Conservation (phyloP, 1,140 invertebrate species). For the Drosophila obscura region DNA sequence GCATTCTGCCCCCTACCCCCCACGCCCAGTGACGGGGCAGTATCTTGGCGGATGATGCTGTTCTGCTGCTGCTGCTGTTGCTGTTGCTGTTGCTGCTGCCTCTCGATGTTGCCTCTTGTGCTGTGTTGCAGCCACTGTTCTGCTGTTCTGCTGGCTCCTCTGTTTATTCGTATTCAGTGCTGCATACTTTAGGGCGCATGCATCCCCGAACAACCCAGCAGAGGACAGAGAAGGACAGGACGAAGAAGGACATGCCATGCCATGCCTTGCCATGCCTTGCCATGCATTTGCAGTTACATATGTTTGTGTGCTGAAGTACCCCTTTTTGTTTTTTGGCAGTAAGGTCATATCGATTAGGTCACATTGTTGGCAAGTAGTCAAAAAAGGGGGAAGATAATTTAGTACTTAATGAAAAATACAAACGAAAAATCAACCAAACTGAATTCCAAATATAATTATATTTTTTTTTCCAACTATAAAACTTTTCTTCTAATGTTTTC, state of each 20-base stretch:
- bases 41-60: conserved; percentile 50
- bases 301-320: conserved; percentile 52
- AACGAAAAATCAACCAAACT: background rate
- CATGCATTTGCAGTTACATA: conserved; percentile 50
- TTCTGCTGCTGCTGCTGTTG: conserved; percentile 22
- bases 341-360: background rate
- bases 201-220: conserved; percentile 28
- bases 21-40: conserved; percentile 5
- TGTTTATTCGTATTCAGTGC: conserved; percentile 55
- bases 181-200: conserved; percentile 58
- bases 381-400: background rate
- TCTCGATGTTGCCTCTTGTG: too few species aligned
- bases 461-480: background rate
- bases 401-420: background rate
- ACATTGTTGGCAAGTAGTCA: background rate
- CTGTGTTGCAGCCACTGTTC: too few species aligned
- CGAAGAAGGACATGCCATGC: conserved; percentile 8
- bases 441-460: background rate
- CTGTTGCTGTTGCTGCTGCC: conserved; percentile 18
- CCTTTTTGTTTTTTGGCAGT: conserved; percentile 6
- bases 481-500: too few species aligned
- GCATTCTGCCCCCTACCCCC: conserved; percentile 30
- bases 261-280: conserved; percentile 3
- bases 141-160: conserved; percentile 35
- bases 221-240: conserved; percentile 21